Evolutionary conservation across 2,888 invertebrate species (phyloP), one percentile per base, ranked within the genome.

Genomic region (Scaptomyza cyrtandrae): DNA sequence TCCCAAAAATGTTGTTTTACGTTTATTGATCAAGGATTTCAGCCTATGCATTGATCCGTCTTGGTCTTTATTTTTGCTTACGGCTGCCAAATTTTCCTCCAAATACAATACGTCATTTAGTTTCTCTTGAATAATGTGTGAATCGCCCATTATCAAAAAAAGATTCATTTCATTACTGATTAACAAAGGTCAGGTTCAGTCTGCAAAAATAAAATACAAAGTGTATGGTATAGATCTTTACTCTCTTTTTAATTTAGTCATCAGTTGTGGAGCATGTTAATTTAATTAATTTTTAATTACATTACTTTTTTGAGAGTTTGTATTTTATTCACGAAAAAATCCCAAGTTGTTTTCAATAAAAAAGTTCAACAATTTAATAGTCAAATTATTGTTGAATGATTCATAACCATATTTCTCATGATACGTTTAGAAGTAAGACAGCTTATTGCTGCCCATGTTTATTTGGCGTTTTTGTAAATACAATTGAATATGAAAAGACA

Each of bases 61-160:
- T 57, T n/a, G n/a, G n/a, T n/a, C n/a, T 45, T n/a, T 66, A 31
- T 9, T 44, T 35, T 35, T 39, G 37, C 6, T 44, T 35, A 39
- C 33, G 31, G 11, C 5, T 31, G 10, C 19, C 19, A 13, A 35
- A 57, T 44, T 54, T 73, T 50, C 33, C 58, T 27, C 55, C 31
- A n/a, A 39, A 37, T 5, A 2, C 37, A 31, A 60, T 35, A 39
- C 73, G 59, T 80, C 74, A 77, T 78, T 52, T 39, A 46, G 24
- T 46, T 78, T 78, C 71, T 7, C 13, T 14, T 24, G 52, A 80
- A 76, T 35, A 58, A 61, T 45, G 14, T 31, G 14, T 45, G 53
- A 58, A 29, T 57, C 29, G 63, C 35, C 13, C 27, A 71, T 45
- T 46, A 57, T 68, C 19, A 61, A 45, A 54, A 59, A 53, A 59